Percentiles rank a stretch among this genome's conserved stretches.
Conservation (phyloP, 1,140 invertebrate species). For the Tetranychus cinnabarinus region DNA sequence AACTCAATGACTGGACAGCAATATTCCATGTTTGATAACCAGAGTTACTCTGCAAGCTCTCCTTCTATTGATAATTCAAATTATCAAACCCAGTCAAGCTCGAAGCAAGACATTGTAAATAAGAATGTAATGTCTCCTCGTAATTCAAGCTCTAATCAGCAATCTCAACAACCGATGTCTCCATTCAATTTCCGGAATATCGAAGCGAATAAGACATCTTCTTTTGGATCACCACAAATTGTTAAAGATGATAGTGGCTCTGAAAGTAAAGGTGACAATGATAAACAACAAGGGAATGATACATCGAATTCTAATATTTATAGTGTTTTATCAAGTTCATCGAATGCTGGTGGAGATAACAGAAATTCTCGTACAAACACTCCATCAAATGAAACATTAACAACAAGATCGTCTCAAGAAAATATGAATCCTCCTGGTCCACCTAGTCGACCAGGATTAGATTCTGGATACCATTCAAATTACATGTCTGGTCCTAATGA, state of each 20-base stretch:
- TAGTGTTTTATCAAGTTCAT: background rate
- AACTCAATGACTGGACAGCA: too few species aligned
- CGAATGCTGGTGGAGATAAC: background rate
- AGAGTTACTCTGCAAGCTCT: background rate
- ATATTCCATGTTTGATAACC: background rate
- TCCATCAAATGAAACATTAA: background rate
- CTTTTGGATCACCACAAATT: background rate
- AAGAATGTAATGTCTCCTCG: too few species aligned
- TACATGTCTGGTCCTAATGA: background rate
- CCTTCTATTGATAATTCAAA: background rate
- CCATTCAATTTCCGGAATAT: background rate
- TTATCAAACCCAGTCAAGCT: background rate
- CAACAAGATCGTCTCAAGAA: background rate
- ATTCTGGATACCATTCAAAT: background rate
- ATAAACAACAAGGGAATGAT: background rate
- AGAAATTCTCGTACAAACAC: background rate
- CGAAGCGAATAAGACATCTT: background rate
- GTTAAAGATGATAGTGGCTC: background rate
- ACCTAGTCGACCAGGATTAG: background rate
- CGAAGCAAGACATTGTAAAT: too few species aligned
- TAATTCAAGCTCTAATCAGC: background rate
- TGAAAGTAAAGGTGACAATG: background rate
- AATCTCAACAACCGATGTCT: background rate
- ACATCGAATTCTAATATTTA: background rate
- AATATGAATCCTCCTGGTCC: background rate